These are phyloP conservation scores for Lysiphlebus fabarum DNA, from an alignment of 1,140 invertebrate species.

Conservation along the genomic window DNA sequence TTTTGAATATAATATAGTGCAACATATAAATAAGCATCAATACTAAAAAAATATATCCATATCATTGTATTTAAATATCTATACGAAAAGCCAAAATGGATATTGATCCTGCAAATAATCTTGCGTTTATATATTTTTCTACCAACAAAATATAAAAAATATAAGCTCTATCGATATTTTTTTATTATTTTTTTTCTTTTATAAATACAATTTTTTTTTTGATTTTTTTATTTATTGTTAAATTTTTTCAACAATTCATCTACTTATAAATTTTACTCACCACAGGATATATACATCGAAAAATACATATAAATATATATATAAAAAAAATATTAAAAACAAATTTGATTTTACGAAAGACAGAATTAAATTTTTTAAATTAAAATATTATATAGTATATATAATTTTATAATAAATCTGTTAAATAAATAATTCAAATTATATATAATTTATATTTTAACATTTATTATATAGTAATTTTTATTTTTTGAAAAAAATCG, in stretches of 20 bases:
- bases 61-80: neutral
- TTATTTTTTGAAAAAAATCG: neutral
- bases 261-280: constrained; percentile 19
- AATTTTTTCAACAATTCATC: neutral
- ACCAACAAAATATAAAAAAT: neutral
- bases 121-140: constrained; percentile 10
- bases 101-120: constrained; percentile 24
- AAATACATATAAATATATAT: constrained; percentile 8
- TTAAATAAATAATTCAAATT: too few relatives aligned
- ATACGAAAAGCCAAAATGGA: constrained; percentile 23
- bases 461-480: too few relatives aligned
- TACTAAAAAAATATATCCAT: constrained; percentile 10
- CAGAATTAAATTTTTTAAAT: too few relatives aligned
- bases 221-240: neutral
- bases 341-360: too few relatives aligned
- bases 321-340: too few relatives aligned
- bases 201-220: too few relatives aligned
- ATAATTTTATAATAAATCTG: too few relatives aligned
- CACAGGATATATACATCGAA: constrained; percentile 7
- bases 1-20: neutral
- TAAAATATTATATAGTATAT: too few relatives aligned
- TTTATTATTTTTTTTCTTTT: too few relatives aligned
- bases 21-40: constrained; percentile 8
- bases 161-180: neutral
- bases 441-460: too few relatives aligned